Base-by-base conservation (phyloP, 2,888 invertebrate species). In the Himalopsyche anomala region DNA sequence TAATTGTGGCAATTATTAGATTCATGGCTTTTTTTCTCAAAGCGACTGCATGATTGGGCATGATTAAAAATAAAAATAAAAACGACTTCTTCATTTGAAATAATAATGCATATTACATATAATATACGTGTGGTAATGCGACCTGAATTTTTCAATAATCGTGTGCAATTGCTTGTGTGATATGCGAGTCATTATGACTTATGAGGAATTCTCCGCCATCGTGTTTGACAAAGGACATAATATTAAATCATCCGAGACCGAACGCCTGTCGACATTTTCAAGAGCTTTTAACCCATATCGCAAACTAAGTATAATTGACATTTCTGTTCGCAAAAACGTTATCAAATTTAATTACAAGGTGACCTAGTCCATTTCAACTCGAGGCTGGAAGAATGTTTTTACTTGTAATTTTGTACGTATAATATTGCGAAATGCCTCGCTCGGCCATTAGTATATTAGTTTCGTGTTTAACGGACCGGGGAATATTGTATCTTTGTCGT, bases 111-210 rank as follows among this genome's bases (percentile, higher is more conserved):
- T 62, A 9, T 19, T 19, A 62, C 8, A 56, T 28, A 28, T 28
- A 28, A 28, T 42, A 42, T 9, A 62, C 11, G 62, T 62, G 62
- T 2, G 2, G 51, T 19, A 19, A 62, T 62, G 6, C 19, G 62
- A 62, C 62, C 62, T 62, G 62, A 62, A 62, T 51, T 51, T 51
- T 51, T 51, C 51, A 51, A 51, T 15, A 45, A 45, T 56, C 56
- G n/a, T 17, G 9, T 56, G 56, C n/a, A 19, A 62, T 62, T n/a
- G 62, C 28, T 62, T 62, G 62, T n/a, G 62, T 1, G 28, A 62
- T 62, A 11, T 62, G 62, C 4, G 62, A 28, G 28, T 62, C 51
- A 51, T 51, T n/a, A 56, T 17, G 19, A 62, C 12, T 51, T n/a
- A 56, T 17, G 19, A 62, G 19, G 15, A 28, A 19, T 62, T 62